A percentile compares a stretch with the other conserved stretches of the same genome.
These are phyloP conservation scores for Drosophila stalkeri DNA, from an alignment of 2,888 invertebrate species.

Conservation along the genomic window DNA sequence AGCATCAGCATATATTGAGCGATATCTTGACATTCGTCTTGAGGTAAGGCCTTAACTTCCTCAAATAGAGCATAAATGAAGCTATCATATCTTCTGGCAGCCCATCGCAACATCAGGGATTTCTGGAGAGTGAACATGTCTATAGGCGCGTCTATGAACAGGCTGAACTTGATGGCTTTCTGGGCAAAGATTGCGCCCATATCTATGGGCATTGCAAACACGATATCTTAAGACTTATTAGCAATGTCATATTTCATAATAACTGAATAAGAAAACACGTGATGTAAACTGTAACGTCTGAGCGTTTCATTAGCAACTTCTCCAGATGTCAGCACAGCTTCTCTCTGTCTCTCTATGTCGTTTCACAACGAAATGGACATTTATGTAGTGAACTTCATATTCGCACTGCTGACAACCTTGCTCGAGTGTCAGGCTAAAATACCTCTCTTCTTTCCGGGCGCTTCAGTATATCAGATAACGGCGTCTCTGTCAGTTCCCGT, in stretches of 20 bases:
- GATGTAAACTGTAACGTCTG: constrained; percentile 34
- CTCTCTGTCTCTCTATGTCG: not conserved
- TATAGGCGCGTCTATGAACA: constrained; percentile 82
- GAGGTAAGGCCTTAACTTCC: constrained; percentile 86
- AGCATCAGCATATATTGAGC: constrained; percentile 87
- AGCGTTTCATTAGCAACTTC: constrained; percentile 64
- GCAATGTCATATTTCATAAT: constrained; percentile 61
- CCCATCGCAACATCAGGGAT: constrained; percentile 87
- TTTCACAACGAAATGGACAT: constrained; percentile 56
- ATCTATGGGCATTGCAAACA: constrained; percentile 75
- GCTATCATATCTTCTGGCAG: constrained; percentile 72
- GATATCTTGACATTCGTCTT: constrained; percentile 89
- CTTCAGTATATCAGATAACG: constrained; percentile 70
- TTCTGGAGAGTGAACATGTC: constrained; percentile 86
- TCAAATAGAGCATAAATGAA: rapidly evolving
- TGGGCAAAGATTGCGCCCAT: constrained; percentile 73
- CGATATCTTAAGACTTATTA: constrained; percentile 69
- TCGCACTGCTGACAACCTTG: constrained; percentile 29
- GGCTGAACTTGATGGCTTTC: constrained; percentile 78
- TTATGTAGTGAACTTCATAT: constrained; percentile 32
- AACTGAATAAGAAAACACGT: constrained; percentile 17
- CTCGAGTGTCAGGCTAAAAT: constrained; percentile 30
- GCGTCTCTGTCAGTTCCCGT: constrained; percentile 78
- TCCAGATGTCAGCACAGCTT: constrained; percentile 23
- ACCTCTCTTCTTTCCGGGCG: constrained; percentile 52